Base-by-base conservation (phyloP, 2,113 vertebrate genomes). In the Anolis sagrei region DNA sequence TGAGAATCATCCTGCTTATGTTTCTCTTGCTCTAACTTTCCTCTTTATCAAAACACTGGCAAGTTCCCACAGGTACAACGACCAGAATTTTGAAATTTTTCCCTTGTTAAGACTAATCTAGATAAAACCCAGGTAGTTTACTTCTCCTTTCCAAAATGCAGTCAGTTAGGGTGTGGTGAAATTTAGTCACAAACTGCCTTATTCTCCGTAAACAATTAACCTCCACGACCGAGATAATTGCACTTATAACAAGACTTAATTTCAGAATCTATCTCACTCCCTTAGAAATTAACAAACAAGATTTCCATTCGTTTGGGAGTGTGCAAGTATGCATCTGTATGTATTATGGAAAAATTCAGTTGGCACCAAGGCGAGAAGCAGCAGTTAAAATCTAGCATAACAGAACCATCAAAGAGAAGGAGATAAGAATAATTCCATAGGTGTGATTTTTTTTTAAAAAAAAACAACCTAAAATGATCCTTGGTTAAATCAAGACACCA, bases 201-300 rank as follows among this genome's bases (percentile, higher is more conserved):
- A 91, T 94, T 91, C 90, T 93, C 91, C 87, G 90, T 91, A 93
- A 94, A 93, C 90, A 94, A 91, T 72, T 93, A 88, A 86, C 76
- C 91, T 93, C 89, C 93, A 92, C 87, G 80, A 76, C 82, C 93
- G 87, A 94, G 92, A 92, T 91, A 92, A 93, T 90, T 91, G 87
- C 74, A 29, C 89, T 92, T 83, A 84, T 88, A 86, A 88, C 90
- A 91, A 91, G 86, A 1, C 85, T 89, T 76, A 79, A 86, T 83
- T 91, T 87, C 70, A 81, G 54, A 85, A 86, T 93, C 89, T 89
- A 79, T 88, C 76, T 82, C 88, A 87, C 64, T 85, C 89, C 81
- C 77, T 76, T 23, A 89, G 86, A 94, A 77, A 77, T 54, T 32
- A 93, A 73, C 89, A 90, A 89, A 8, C 73, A 64, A 61, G 77